phyloP scores from a whole-genome alignment of 1,140 invertebrate genomes.

The Drosophila sulfurigaster region DNA sequence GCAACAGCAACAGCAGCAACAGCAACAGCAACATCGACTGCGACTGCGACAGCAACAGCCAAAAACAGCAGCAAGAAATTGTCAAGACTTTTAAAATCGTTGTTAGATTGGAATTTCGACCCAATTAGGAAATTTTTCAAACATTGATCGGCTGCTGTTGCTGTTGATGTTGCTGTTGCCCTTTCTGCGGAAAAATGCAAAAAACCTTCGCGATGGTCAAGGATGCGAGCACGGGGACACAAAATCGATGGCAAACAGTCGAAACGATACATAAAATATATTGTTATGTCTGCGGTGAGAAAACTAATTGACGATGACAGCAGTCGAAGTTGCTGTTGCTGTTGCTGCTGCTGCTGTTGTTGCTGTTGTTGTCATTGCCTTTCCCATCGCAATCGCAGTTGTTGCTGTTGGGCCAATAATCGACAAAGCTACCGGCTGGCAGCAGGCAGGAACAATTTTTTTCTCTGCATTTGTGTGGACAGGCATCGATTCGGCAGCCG shows the following conservation, averaged over 20 bases:
- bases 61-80: conserved; percentile 43
- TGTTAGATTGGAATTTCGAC: conserved; percentile 81
- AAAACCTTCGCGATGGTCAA: conserved; percentile 53
- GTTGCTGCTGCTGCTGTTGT: not conserved
- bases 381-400: conserved; percentile 1
- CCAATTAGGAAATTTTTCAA: conserved; percentile 79
- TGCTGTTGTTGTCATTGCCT: not conserved
- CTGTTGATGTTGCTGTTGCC: conserved; percentile 21
- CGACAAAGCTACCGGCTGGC: conserved; percentile 13
- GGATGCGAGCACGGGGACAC: conserved; percentile 29
- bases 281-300: conserved; percentile 75
- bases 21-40: conserved; percentile 14
- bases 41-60: conserved; percentile 7
- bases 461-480: conserved; percentile 35
- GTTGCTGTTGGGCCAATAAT: conserved; percentile 20
- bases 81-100: conserved; percentile 61
- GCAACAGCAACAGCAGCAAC: conserved; percentile 5
- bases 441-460: conserved; percentile 24
- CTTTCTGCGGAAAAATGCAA: conserved; percentile 75
- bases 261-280: conserved; percentile 72
- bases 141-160: conserved; percentile 38
- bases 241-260: conserved; percentile 30
- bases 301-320: conserved; percentile 78
- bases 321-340: conserved; percentile 30
- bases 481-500: conserved; percentile 26